Percentiles rank a stretch among this genome's conserved stretches.
Evolutionary conservation across 2,113 vertebrate species (phyloP).

Genomic region (Oreochromis niloticus): DNA sequence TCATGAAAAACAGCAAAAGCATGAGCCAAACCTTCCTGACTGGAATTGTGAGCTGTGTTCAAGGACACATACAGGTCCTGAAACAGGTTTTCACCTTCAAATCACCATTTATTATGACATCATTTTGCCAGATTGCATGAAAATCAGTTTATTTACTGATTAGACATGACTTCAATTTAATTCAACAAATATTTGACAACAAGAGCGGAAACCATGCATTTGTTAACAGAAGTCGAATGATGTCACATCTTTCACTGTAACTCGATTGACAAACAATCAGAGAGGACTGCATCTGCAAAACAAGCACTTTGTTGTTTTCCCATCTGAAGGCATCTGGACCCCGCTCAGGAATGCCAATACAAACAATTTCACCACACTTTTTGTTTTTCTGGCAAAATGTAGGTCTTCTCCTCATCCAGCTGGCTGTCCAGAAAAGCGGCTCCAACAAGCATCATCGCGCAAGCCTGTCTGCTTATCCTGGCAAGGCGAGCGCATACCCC

Average conservation of each 20-base stretch:
- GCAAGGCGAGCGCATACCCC: slow-evolving; percentile 46
- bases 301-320: slow-evolving; percentile 12
- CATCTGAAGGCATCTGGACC: not conserved
- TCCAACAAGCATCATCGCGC: slow-evolving; percentile 29
- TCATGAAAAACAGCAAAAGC: not conserved
- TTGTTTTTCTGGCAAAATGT: slow-evolving; percentile 32
- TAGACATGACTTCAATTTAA: not conserved
- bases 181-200: not conserved
- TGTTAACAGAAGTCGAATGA: not conserved
- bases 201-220: not conserved
- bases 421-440: slow-evolving; percentile 25
- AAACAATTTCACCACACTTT: not conserved
- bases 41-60: not conserved
- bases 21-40: not conserved
- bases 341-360: not conserved
- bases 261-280: not conserved
- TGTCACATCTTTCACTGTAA: not conserved
- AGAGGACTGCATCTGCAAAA: not conserved
- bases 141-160: not conserved
- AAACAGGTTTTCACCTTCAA: not conserved
- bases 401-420: slow-evolving; percentile 27
- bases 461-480: slow-evolving; percentile 62
- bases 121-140: not conserved
- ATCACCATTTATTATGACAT: not conserved
- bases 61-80: not conserved